Conservation (phyloP, 2,888 invertebrate genomes). For the Pimpla rufipes region DNA sequence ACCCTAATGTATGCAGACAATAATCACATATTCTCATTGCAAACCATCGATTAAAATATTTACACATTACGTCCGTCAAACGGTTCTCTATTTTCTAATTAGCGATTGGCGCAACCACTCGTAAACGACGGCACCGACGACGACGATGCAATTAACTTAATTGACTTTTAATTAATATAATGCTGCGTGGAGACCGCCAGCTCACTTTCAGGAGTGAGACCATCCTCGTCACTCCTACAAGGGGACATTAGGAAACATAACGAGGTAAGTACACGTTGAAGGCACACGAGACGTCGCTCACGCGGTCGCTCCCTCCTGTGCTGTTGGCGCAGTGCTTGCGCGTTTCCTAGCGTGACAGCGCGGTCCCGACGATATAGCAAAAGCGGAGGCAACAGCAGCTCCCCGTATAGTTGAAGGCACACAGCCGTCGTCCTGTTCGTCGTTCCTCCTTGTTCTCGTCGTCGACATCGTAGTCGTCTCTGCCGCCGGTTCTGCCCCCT, state of each 20-base stretch:
- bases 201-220: conserved; percentile 50
- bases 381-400: conserved; percentile 26
- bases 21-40: not conserved
- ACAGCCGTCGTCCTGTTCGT: conserved; percentile 16
- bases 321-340: conserved; percentile 64
- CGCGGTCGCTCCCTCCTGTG: conserved; percentile 43
- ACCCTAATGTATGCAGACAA: too few relatives aligned
- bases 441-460: conserved; percentile 17
- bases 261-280: conserved; percentile 76
- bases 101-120: not conserved
- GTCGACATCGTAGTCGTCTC: conserved; percentile 49
- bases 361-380: conserved; percentile 31
- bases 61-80: not conserved
- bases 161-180: conserved; percentile 81
- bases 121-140: not conserved
- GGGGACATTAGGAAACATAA: conserved; percentile 72
- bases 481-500: conserved; percentile 28
- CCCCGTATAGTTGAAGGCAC: conserved; percentile 28
- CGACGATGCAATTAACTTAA: conserved; percentile 76
- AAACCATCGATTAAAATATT: conserved; percentile 1
- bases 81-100: not conserved
- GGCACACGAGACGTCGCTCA: conserved; percentile 76
- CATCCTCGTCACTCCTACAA: conserved; percentile 36
- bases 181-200: conserved; percentile 70
- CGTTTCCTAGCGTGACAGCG: conserved; percentile 78